Base-by-base conservation (phyloP, 2,888 invertebrate genomes). In the Heliothis peltigera region DNA sequence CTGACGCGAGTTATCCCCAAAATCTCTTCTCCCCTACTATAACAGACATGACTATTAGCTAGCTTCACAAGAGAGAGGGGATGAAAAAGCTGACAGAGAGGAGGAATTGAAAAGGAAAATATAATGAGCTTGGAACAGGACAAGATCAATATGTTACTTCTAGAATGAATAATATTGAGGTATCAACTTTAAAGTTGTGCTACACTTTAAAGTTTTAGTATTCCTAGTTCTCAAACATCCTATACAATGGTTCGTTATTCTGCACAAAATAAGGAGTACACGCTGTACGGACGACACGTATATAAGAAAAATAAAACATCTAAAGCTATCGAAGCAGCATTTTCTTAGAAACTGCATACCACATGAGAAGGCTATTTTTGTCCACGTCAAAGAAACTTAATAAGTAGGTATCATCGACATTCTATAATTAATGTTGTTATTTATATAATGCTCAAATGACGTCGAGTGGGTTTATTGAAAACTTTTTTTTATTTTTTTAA, bases 251-350 rank as follows among this genome's bases (percentile, higher is more conserved):
- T 59, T 59, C 53, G 18, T 49, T 60, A 62, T 47, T 47, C 60
- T 61, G 55, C 28, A 35, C 28, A 60, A 61, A 77, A 69, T 63
- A 69, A 72, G 44, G 62, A 44, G 42, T 59, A 46, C 43, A 22
- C 39, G 25, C 42, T 19, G 43, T 51, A 62, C 25, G n/a, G 43
- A 32, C 22, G 48, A 49, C 55, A 64, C 43, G 21, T 42, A 52
- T 67, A 58, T 47, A 49, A 49, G 25, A 77, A 72, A n/a, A 58
- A 71, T 39, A 76, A 67, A 58, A 63, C 49, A 18, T 17, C 39
- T 0, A 19, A 28, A 44, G 42, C 44, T 42, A 18, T 19, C 19
- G 10, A 35, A 19, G 32, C 46, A 28, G 5, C 17, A 12, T 60
- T 52, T 76, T 67, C 64, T 73, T 39, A 42, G 70, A 66, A 73